These are phyloP conservation scores for Calonectris borealis DNA, from an alignment of 2,113 vertebrate species.

Conservation along the genomic window DNA sequence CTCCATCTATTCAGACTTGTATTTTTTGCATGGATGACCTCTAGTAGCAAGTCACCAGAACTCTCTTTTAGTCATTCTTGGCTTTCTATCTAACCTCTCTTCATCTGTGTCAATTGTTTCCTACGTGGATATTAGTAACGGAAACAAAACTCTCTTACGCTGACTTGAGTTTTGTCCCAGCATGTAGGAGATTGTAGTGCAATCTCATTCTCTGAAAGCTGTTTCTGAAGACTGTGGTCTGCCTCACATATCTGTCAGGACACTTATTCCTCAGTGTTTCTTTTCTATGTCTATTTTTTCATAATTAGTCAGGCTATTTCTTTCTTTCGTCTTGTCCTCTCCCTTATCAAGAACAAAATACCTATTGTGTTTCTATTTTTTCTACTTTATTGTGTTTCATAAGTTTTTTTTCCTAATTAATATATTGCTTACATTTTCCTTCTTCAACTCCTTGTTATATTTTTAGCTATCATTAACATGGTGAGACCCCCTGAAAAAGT, in stretches of 20 bases:
- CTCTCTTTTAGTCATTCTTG: neutral
- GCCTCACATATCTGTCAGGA: neutral
- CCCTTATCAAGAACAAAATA: neutral
- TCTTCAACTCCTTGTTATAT: neutral
- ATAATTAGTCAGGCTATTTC: neutral
- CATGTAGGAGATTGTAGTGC: rapidly evolving
- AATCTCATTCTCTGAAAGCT: neutral
- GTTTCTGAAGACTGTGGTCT: neutral
- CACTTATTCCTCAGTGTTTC: neutral
- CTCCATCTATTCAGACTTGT: neutral
- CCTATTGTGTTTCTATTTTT: neutral
- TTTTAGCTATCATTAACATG: neutral
- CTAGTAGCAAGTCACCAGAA: neutral
- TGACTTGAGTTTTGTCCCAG: neutral
- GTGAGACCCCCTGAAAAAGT: neutral
- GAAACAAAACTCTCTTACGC: neutral
- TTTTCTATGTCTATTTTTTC: neutral
- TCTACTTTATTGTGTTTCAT: neutral
- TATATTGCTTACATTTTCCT: neutral
- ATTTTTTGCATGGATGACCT: neutral
- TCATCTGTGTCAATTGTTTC: neutral
- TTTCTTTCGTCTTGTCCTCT: neutral
- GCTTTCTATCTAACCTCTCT: neutral
- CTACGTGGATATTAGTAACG: neutral
- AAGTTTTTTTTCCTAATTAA: neutral